Base-by-base conservation (phyloP, 2,888 invertebrate species). In the Nipponacmea schrenckii region DNA sequence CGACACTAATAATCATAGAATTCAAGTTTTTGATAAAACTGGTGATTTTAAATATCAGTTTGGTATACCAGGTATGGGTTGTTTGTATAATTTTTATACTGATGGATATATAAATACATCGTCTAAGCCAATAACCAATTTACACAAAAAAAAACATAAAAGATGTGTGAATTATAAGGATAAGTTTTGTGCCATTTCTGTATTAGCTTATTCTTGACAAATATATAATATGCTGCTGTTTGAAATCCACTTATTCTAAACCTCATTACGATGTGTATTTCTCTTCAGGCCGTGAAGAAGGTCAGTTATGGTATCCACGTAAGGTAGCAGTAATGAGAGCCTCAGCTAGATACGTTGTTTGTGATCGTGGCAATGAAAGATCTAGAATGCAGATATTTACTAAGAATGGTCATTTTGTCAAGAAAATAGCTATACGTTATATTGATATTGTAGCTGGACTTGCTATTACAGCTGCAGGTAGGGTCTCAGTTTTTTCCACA, bases 341-440 rank as follows among this genome's bases (percentile, higher is more conserved):
- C 20, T 79, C 85, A 44, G 88, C 87, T 56, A 86, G 87, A 69
- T 90, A 87, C 89, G 97, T 98, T n/a, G 96, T 98, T 3, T 98
- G 98, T 89, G 98, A 98, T 90, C 94, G 98, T 78, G 97, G 97
- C 66, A 97, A 96, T 85, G 97, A 98, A 88, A 93, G 97, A 70
- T 96, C 96, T 0, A 93, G 97, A 73, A 97, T 98, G 96, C 98
- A 98, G 90, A 96, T 98, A 81, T 98, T 98, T 88, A 96, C 96
- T 62, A 96, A 95, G 86, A 96, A 94, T 87, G 97, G 97, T 44
- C 96, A 96, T 86, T 98, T 97, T 89, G 92, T 97, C 84, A 96
- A 96, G 90, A 97, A 97, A 90, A 97, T 97, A 78, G 96, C 96
- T 74, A 90, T 90, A 67, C 85, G 90, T 27, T 91, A 91, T 79